Base-by-base conservation (phyloP, 2,888 invertebrate species). In the Campopleginae sp. region DNA sequence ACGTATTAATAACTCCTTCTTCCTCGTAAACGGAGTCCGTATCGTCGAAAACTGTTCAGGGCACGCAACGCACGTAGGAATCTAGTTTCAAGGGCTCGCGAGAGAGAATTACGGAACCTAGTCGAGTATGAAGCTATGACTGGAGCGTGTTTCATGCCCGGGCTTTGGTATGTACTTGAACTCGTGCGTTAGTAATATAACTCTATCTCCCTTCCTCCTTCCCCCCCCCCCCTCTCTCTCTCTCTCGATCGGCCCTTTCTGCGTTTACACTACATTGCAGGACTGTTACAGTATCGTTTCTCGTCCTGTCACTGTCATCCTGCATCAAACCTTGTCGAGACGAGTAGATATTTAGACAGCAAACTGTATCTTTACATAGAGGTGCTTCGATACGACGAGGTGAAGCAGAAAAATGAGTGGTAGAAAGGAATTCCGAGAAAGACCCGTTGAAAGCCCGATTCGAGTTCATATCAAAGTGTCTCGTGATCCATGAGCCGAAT, bases 1-100 rank as follows among this genome's bases (percentile, higher is more conserved):
- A 84, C 88, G 85, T 87, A 89, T 90, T 90, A 90, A 89, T 87
- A 87, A 85, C 87, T 81, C 75, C 82, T 51, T 51, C 71, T 38
- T 81, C 85, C 87, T 88, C 89, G 87, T 89, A 88, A 89, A 89
- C 86, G 86, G 87, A 87, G 83, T 86, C 65, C 87, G 23, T 86
- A 88, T 72, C 83, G 83, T 75, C 81, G 80, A 77, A 76, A 81
- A 79, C 70, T 54, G 58, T 79, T 74, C 12, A 23, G 38, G 72
- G 44, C 72, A 63, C 66, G 72, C 74, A 48, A 51, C 42, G 44
- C 63, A 54, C 42, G 23, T 71, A 14, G 65, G 71, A 81, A 70
- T 74, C 68, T 31, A 42, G 42, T 42, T 33, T 38, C 48, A 66
- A 75, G 68, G 27, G 54, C 66, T 44, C 46, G 75, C 19, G 14